Percentiles rank a stretch among this genome's conserved stretches.
These are phyloP conservation scores for Calycopis cecrops DNA, from an alignment of 1,140 invertebrate genomes.

Conservation along the genomic window DNA sequence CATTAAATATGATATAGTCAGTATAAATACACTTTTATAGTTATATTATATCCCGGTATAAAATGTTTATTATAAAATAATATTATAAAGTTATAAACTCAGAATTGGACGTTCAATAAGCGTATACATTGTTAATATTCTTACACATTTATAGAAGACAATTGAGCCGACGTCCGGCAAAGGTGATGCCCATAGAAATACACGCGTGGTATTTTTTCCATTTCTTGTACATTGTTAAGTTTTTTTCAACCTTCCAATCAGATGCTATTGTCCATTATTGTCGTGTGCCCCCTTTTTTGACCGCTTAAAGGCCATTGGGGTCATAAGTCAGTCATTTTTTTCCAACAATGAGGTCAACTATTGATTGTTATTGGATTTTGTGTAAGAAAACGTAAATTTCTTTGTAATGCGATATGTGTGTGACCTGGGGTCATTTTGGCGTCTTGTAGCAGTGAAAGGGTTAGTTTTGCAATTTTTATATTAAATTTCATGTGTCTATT, in stretches of 20 bases:
- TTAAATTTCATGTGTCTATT: neutral
- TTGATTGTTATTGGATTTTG: conserved; percentile 2
- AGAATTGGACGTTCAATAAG: no score
- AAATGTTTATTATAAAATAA: no score
- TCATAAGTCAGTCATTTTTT: conserved; percentile 55
- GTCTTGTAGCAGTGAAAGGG: conserved; percentile 22
- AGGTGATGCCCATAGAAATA: conserved; percentile 11
- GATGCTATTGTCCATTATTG: conserved; percentile 51
- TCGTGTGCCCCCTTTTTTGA: conserved; percentile 40
- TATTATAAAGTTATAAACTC: no score
- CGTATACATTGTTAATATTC: no score
- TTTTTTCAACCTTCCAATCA: conserved; percentile 56
- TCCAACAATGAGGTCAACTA: conserved; percentile 44
- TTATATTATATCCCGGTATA: no score
- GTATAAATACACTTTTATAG: no score
- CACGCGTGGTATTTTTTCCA: conserved; percentile 22
- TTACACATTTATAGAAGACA: neutral
- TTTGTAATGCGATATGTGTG: conserved; percentile 59
- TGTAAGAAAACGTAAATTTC: conserved; percentile 21
- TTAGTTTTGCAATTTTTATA: conserved; percentile 19
- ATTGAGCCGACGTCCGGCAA: neutral
- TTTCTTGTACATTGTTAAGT: conserved; percentile 28
- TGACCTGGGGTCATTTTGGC: conserved; percentile 50
- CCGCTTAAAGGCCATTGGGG: conserved; percentile 47
- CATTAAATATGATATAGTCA: no score